These are phyloP conservation scores for Sparidentex hasta DNA, from an alignment of 2,797 vertebrate species.

Conservation along the genomic window DNA sequence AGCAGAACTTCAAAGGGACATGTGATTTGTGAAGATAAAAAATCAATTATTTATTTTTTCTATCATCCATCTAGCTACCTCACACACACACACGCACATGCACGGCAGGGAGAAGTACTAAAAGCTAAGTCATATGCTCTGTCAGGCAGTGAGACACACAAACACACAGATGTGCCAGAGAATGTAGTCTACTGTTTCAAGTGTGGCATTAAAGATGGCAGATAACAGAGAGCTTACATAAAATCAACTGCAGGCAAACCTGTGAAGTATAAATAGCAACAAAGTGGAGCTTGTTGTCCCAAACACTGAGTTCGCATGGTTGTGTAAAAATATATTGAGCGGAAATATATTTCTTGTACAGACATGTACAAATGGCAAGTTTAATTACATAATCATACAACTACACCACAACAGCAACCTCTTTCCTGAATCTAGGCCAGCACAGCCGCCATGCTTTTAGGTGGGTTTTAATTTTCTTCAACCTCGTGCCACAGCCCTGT, in stretches of 20 bases:
- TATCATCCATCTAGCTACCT: constrained; percentile 35
- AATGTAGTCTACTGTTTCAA: constrained; percentile 38
- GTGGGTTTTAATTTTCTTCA: background rate
- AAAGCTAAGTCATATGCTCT: constrained; percentile 66
- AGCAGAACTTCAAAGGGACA: constrained; percentile 35
- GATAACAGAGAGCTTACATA: constrained; percentile 15
- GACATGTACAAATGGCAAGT: background rate
- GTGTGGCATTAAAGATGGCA: constrained; percentile 11
- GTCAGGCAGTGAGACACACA: constrained; percentile 32
- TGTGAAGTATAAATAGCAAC: background rate
- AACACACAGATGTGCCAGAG: constrained; percentile 16
- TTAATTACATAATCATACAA: background rate
- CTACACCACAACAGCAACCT: background rate
- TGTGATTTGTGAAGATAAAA: constrained; percentile 64
- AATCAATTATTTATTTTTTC: constrained; percentile 29
- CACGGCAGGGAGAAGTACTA: background rate
- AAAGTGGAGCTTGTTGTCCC: constrained; percentile 9
- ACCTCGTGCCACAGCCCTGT: background rate
- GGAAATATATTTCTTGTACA: background rate
- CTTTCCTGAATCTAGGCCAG: background rate
- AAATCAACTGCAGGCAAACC: constrained; percentile 22
- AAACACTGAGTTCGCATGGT: background rate
- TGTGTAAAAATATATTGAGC: background rate
- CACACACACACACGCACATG: constrained; percentile 10
- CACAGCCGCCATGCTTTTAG: background rate